A percentile compares a stretch with the other conserved stretches of the same genome.
phyloP scores from a whole-genome alignment of 2,888 invertebrate species.

The Lomographa bimaculata region DNA sequence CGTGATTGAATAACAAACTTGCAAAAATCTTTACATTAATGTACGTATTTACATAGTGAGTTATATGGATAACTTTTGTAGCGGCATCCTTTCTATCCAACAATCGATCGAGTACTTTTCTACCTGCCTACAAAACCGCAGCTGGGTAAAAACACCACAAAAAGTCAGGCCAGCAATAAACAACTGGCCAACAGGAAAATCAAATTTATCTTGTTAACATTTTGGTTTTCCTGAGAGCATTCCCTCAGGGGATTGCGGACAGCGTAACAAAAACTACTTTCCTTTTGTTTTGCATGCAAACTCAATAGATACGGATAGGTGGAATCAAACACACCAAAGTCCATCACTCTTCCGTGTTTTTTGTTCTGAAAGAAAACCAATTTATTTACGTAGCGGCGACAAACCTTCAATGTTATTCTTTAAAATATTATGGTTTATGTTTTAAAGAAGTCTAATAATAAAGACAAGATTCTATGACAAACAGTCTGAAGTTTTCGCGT shows the following conservation, averaged over 20 bases:
- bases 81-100: too few species aligned
- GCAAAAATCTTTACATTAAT: too few species aligned
- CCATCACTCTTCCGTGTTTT: constrained; percentile 5
- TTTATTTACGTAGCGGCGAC: not conserved
- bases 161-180: constrained; percentile 31
- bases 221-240: constrained; percentile 35
- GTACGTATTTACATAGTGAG: too few species aligned
- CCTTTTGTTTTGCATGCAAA: constrained; percentile 23
- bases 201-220: constrained; percentile 39
- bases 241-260: constrained; percentile 32
- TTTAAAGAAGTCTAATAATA: too few species aligned
- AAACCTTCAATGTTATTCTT: too few species aligned
- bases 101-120: too few species aligned
- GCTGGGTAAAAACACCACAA: constrained; percentile 14
- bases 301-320: constrained; percentile 16
- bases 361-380: constrained; percentile 3
- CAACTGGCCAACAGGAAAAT: constrained; percentile 42
- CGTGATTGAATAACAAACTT: too few species aligned
- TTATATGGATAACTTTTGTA: too few species aligned
- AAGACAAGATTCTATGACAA: too few species aligned
- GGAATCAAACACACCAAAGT: constrained; percentile 3
- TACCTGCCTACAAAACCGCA: too few species aligned
- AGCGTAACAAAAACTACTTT: constrained; percentile 16
- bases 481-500: too few species aligned
- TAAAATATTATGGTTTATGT: too few species aligned